These are phyloP conservation scores for Apis mellifera DNA, from an alignment of 1,140 invertebrate genomes.

Conservation along the genomic window DNA sequence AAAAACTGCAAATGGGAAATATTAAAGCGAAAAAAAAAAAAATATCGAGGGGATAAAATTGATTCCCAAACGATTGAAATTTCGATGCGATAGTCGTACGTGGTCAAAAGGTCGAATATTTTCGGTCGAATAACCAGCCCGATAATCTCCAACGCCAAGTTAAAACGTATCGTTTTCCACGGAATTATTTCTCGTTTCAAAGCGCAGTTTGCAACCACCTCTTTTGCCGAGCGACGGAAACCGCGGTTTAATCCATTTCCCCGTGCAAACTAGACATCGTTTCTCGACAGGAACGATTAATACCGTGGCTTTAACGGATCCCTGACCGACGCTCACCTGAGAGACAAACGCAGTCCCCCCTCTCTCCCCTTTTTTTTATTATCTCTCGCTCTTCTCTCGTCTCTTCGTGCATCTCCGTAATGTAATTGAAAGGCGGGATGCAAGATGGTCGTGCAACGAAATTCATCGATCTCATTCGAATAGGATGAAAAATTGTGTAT, in stretches of 20 bases:
- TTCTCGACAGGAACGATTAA: slow-evolving; percentile 53
- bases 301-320: slow-evolving; percentile 42
- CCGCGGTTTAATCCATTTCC: slow-evolving; percentile 60
- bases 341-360: slow-evolving; percentile 20
- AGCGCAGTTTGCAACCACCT: slow-evolving; percentile 35
- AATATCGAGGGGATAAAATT: neutral
- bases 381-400: slow-evolving; percentile 12
- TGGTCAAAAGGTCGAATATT: neutral
- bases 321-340: neutral
- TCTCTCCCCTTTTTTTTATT: slow-evolving; percentile 16
- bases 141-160: slow-evolving; percentile 35
- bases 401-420: neutral
- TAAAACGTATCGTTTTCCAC: slow-evolving; percentile 38
- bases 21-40: neutral
- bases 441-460: slow-evolving; percentile 11
- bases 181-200: slow-evolving; percentile 52
- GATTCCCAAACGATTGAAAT: slow-evolving; percentile 3
- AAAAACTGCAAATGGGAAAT: neutral
- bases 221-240: slow-evolving; percentile 32
- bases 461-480: neutral
- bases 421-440: slow-evolving; percentile 15
- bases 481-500: slow-evolving; percentile 5
- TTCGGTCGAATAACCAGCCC: neutral
- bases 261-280: slow-evolving; percentile 47
- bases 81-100: neutral